Conservation (phyloP, 2,888 invertebrate genomes). For the Ectobius pallidus region DNA sequence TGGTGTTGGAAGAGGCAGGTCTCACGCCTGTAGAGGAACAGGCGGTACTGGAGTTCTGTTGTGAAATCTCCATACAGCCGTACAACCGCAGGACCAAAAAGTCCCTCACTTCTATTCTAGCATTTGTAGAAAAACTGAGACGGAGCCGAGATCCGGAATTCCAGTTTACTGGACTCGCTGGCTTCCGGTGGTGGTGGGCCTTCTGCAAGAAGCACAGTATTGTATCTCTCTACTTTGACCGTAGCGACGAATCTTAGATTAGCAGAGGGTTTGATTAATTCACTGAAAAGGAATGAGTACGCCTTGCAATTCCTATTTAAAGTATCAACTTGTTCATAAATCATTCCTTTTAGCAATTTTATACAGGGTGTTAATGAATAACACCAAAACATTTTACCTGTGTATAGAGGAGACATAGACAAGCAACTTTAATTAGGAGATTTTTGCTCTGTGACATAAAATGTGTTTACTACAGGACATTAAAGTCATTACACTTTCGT, state of each 20-base stretch:
- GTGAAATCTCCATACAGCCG: conserved; percentile 70
- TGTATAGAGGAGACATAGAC: no score
- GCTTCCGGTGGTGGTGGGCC: conserved; percentile 83
- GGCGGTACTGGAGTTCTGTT: conserved; percentile 73
- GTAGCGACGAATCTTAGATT: conserved; percentile 33
- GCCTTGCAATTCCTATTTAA: no score
- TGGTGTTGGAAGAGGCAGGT: conserved; percentile 72
- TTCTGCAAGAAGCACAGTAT: conserved; percentile 80
- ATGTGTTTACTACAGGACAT: no score
- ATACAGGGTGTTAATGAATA: no score
- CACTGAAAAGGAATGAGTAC: conserved; percentile 17
- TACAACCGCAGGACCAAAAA: conserved; percentile 76
- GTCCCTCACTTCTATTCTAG: conserved; percentile 65
- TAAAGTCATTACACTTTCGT: no score
- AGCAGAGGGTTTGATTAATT: background rate
- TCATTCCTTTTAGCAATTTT: no score
- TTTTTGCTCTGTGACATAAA: no score
- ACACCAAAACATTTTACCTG: no score
- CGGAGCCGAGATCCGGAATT: conserved; percentile 67
- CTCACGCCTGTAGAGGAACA: conserved; percentile 66
- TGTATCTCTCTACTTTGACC: conserved; percentile 66
- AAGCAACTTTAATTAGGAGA: no score
- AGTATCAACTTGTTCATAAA: no score
- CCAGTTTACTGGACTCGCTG: conserved; percentile 70
- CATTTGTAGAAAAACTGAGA: conserved; percentile 69